Evolutionary conservation across 2,797 vertebrate genomes (phyloP).

Genomic region (Cynodonichthys magdalenae): DNA sequence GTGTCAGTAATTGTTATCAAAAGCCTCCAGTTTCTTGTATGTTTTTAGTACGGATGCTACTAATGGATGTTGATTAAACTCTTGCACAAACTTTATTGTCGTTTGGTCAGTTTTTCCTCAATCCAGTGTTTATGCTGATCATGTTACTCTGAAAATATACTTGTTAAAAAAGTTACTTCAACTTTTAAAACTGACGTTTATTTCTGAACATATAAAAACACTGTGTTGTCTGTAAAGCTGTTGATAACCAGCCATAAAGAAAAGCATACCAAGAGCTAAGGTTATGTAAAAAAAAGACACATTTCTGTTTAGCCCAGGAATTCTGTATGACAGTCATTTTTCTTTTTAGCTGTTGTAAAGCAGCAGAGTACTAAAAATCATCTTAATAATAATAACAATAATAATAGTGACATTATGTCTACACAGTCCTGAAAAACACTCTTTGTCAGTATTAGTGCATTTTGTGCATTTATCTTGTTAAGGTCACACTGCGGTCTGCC

Average conservation of each 20-base stretch:
- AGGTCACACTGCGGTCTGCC: neutral
- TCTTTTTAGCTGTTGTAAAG: constrained; percentile 14
- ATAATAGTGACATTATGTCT: constrained; percentile 5
- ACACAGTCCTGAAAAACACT: constrained; percentile 11
- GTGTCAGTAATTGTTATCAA: too few relatives aligned
- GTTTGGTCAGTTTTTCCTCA: too few relatives aligned
- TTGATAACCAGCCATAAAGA: neutral
- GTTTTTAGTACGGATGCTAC: too few relatives aligned
- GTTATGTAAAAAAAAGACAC: neutral
- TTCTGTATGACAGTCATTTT: constrained; percentile 7
- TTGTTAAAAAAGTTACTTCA: too few relatives aligned
- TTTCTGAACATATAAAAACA: neutral
- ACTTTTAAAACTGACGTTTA: neutral
- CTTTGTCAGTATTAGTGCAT: constrained; percentile 1
- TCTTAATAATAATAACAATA: constrained; percentile 9
- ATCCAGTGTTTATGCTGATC: too few relatives aligned
- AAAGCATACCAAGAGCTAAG: neutral
- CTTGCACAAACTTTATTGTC: too few relatives aligned
- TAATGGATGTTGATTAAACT: too few relatives aligned
- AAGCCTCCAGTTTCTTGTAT: too few relatives aligned
- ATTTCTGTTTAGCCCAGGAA: constrained; percentile 26
- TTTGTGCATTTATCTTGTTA: constrained; percentile 18
- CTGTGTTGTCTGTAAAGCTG: constrained; percentile 1
- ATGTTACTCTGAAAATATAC: too few relatives aligned
- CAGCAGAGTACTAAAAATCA: neutral